phyloP scores from a whole-genome alignment of 1,140 invertebrate genomes.

The Muscidifurax raptorellus region DNA sequence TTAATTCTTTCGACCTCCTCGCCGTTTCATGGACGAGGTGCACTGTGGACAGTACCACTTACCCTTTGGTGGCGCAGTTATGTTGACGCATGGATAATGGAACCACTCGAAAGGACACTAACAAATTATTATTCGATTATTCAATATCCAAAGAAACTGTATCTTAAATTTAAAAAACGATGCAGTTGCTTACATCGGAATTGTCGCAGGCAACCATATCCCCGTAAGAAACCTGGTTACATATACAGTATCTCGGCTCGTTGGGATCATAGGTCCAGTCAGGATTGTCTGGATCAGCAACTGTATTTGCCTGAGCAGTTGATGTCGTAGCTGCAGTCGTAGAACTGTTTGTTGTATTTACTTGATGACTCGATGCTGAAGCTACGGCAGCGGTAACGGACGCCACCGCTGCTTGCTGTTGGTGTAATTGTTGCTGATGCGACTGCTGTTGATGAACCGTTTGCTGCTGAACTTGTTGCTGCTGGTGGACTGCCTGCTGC shows the following conservation, averaged over 20 bases:
- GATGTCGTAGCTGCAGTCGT: slow-evolving; percentile 51
- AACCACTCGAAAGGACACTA: slow-evolving; percentile 99
- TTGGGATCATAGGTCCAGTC: slow-evolving; percentile 93
- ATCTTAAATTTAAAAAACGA: not conserved
- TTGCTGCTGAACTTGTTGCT: slow-evolving; percentile 33
- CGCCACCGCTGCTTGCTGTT: slow-evolving; percentile 6
- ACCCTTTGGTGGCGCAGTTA: slow-evolving; percentile 96
- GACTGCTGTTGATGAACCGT: slow-evolving; percentile 1
- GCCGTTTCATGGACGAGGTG: slow-evolving; percentile 90
- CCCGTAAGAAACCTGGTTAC: slow-evolving; percentile 98
- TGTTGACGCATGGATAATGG: slow-evolving; percentile 97
- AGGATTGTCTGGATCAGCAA: slow-evolving; percentile 75
- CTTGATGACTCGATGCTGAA: not conserved
- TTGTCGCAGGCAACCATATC: slow-evolving; percentile 99
- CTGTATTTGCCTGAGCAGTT: slow-evolving; percentile 66
- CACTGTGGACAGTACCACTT: slow-evolving; percentile 99
- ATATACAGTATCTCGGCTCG: slow-evolving; percentile 97
- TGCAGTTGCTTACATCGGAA: slow-evolving; percentile 84
- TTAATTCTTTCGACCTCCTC: slow-evolving; percentile 85
- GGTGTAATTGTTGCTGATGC: slow-evolving; percentile 23
- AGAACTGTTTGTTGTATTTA: not conserved
- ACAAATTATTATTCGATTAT: slow-evolving; percentile 38
- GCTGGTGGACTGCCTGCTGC: slow-evolving; percentile 20
- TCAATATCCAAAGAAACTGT: not conserved
- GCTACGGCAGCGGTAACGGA: not conserved